These are phyloP conservation scores for Scortum barcoo DNA, from an alignment of 2,113 vertebrate species.

Conservation along the genomic window DNA sequence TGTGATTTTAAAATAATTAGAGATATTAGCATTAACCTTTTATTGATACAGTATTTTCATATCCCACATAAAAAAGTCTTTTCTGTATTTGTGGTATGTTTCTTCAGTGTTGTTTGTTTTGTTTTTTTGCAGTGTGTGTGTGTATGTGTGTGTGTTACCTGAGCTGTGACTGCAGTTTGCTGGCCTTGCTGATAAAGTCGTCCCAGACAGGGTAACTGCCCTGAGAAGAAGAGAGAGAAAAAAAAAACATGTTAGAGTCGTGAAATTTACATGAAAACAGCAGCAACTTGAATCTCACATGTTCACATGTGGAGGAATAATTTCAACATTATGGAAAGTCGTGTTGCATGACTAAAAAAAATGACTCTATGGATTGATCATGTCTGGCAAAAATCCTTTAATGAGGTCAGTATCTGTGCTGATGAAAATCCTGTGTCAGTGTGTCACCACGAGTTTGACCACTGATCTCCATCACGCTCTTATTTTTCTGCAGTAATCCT, in stretches of 20 bases:
- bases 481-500: not conserved
- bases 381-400: not conserved
- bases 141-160: conserved; percentile 71
- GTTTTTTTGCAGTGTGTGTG: not conserved
- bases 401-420: not conserved
- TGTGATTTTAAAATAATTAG: not conserved
- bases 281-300: not conserved
- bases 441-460: too few species aligned
- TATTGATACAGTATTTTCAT: too few species aligned
- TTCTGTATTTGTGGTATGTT: too few species aligned
- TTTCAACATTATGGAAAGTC: not conserved
- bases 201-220: conserved; percentile 87
- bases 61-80: too few species aligned
- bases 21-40: not conserved
- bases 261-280: not conserved
- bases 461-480: not conserved
- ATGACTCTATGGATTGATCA: not conserved
- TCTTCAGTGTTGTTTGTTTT: too few species aligned
- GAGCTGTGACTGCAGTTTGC: conserved; percentile 87
- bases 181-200: conserved; percentile 87
- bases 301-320: not conserved
- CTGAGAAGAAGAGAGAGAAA: conserved; percentile 62
- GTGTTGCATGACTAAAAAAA: not conserved
- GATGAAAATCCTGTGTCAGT: not conserved
- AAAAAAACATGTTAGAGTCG: not conserved